Conservation (phyloP, 2,797 vertebrate species). For the Urosaurus nigricauda region DNA sequence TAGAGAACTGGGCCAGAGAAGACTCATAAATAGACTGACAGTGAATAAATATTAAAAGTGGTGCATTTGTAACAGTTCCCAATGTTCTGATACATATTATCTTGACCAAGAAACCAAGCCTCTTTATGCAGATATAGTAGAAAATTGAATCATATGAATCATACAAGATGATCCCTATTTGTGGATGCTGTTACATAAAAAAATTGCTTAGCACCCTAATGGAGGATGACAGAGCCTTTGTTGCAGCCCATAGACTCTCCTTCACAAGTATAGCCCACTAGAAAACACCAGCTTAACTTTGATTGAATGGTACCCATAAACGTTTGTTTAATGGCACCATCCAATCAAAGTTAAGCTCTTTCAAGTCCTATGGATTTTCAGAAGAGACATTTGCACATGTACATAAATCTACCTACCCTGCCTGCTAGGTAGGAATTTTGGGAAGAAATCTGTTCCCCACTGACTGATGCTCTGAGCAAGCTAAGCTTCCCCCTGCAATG, state of each 20-base stretch:
- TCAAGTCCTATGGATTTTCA: neutral
- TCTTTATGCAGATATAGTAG: neutral
- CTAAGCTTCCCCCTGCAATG: neutral
- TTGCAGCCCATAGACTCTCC: neutral
- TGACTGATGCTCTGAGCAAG: neutral
- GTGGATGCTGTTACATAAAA: neutral
- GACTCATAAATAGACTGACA: neutral
- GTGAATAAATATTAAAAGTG: neutral
- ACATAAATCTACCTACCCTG: neutral
- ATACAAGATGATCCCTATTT: neutral
- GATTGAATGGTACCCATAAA: neutral
- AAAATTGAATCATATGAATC: neutral
- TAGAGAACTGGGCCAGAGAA: neutral
- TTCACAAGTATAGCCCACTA: neutral
- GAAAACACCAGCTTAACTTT: too few species aligned
- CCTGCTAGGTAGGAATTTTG: neutral
- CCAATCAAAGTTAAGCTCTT: neutral
- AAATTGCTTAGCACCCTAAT: neutral
- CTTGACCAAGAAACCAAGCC: neutral
- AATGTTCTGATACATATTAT: neutral
- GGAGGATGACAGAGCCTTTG: neutral
- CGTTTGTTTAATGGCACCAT: too few species aligned
- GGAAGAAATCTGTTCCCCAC: neutral
- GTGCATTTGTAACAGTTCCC: neutral
- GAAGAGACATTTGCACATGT: neutral